These are phyloP conservation scores for Hylaeus anthracinus DNA, from an alignment of 1,140 invertebrate genomes.

Conservation along the genomic window DNA sequence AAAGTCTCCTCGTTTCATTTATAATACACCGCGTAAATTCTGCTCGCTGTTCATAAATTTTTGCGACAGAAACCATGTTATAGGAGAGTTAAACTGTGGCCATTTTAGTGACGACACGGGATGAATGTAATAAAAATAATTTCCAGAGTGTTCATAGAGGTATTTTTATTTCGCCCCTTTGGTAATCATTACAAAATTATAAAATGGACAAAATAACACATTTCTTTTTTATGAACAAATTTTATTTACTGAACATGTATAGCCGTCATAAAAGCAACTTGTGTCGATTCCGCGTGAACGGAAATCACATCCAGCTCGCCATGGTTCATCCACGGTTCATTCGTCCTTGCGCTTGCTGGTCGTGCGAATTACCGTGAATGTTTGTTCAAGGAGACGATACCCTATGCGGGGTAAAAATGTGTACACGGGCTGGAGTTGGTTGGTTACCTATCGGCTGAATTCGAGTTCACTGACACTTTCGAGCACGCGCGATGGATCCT, in stretches of 20 bases:
- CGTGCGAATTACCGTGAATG: slow-evolving; percentile 27
- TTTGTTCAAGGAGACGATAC: slow-evolving; percentile 20
- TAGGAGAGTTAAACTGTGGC: neutral
- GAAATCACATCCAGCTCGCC: slow-evolving; percentile 32
- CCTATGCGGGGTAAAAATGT: neutral
- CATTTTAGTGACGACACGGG: neutral
- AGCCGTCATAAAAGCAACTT: neutral
- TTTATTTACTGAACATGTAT: too few relatives aligned
- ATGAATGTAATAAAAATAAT: too few relatives aligned
- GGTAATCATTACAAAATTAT: too few relatives aligned
- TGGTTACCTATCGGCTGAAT: slow-evolving; percentile 41
- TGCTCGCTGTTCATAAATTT: slow-evolving; percentile 1
- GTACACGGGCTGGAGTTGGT: slow-evolving; percentile 1
- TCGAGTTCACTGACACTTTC: slow-evolving; percentile 65
- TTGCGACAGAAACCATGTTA: neutral
- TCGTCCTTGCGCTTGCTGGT: slow-evolving; percentile 19
- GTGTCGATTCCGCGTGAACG: neutral
- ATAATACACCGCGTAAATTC: slow-evolving; percentile 9
- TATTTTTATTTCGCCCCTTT: too few relatives aligned
- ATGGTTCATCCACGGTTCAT: neutral
- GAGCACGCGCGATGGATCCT: slow-evolving; percentile 61
- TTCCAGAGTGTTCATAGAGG: too few relatives aligned
- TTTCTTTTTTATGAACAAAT: too few relatives aligned
- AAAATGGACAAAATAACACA: too few relatives aligned
- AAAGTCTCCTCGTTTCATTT: neutral